phyloP scores from a whole-genome alignment of 1,140 invertebrate species.

The Aplysia californica region DNA sequence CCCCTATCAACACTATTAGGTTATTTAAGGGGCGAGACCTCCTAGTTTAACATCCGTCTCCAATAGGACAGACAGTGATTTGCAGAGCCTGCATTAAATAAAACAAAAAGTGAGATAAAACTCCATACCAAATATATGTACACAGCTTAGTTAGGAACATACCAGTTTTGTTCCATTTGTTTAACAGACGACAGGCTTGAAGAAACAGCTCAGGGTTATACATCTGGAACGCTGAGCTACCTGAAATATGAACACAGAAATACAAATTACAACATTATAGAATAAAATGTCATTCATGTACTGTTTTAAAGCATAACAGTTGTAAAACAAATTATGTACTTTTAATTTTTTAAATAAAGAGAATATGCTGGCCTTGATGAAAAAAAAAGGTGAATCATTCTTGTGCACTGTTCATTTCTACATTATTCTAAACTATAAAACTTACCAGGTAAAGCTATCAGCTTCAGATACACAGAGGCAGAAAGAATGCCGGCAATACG shows the following conservation, averaged over 20 bases:
- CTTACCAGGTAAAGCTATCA: slow-evolving; percentile 22
- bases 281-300: not conserved
- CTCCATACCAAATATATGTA: no score
- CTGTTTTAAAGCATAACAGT: not conserved
- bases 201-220: slow-evolving; percentile 24
- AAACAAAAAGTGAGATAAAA: no score
- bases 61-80: no score
- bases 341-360: not conserved
- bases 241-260: slow-evolving; percentile 1
- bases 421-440: not conserved
- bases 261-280: not conserved
- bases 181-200: slow-evolving; percentile 17
- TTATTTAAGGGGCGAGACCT: no score
- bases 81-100: no score
- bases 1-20: no score
- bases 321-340: not conserved
- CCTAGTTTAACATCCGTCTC: no score
- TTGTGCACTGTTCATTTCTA: not conserved
- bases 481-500: slow-evolving; percentile 1
- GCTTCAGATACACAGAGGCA: slow-evolving; percentile 20
- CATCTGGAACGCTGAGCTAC: slow-evolving; percentile 24
- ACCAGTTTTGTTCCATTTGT: slow-evolving; percentile 13
- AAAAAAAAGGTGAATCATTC: not conserved
- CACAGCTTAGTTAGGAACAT: not conserved
- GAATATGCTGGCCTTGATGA: not conserved